Percentiles rank a stretch among this genome's conserved stretches.
Conservation (phyloP, 2,797 vertebrate species). For the Neopelma chrysocephalum region DNA sequence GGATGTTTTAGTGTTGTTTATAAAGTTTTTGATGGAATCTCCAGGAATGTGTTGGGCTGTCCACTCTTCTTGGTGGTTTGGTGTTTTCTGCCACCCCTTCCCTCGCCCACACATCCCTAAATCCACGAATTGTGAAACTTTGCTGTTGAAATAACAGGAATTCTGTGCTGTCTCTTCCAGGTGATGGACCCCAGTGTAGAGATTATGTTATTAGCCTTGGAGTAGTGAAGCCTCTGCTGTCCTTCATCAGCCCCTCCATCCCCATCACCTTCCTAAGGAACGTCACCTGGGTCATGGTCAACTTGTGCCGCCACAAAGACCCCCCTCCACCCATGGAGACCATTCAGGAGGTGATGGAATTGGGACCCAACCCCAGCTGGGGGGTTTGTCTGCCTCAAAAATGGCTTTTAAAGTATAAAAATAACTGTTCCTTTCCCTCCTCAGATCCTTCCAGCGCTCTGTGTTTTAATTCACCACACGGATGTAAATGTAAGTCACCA, state of each 20-base stretch:
- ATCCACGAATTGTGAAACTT: not conserved
- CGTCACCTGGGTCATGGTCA: slow-evolving; percentile 99
- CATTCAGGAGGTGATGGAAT: slow-evolving; percentile 90
- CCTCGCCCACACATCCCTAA: no score
- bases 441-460: slow-evolving; percentile 96
- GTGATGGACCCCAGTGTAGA: slow-evolving; percentile 97
- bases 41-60: not conserved
- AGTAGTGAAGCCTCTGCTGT: slow-evolving; percentile 96
- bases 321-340: slow-evolving; percentile 99
- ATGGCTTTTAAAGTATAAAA: not conserved
- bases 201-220: slow-evolving; percentile 98
- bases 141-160: not conserved
- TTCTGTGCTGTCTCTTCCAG: slow-evolving; percentile 70
- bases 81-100: not conserved
- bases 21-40: not conserved
- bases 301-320: slow-evolving; percentile 98
- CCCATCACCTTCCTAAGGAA: slow-evolving; percentile 99
- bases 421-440: not conserved
- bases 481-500: slow-evolving; percentile 95
- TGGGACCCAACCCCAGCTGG: not conserved
- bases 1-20: not conserved
- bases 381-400: not conserved
- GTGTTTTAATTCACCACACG: slow-evolving; percentile 97
- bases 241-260: slow-evolving; percentile 99
- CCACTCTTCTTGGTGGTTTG: rapidly evolving